Base-by-base conservation (phyloP, 2,797 vertebrate species). In the Podarcis lilfordi region DNA sequence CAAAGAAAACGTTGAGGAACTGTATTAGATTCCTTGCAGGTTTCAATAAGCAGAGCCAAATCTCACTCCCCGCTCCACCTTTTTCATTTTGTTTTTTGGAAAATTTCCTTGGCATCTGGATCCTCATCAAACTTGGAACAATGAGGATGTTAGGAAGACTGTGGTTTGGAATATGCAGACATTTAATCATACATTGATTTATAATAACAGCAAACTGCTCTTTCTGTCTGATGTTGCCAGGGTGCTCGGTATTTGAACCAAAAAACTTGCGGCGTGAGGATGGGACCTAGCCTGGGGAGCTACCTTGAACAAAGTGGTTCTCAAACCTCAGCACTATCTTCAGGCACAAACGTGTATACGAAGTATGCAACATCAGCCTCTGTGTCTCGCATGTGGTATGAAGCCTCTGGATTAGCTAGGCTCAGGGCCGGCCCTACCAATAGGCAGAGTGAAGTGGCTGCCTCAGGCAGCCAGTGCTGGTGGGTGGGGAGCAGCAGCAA, bases 81-180 rank as follows among this genome's bases (percentile, higher is more conserved):
- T 35, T 35, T 35, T 21, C 11, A 19, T 74, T 87, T 88, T 86
- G 13, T 45, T 23, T 80, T 92, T 86, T 96, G 95, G 95, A 96
- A 94, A 93, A 87, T 93, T 95, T 95, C 86, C 94, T 94, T 90
- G 89, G 88, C 88, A 94, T 96, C 93, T 96, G 96, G 95, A 96
- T 95, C 89, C 86, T 75, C 92, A 91, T 75, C 90, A 91, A 89
- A 85, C 91, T 92, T 96, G 96, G 95, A 96, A 93, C 86, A n/a
- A 72, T 84, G 50, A 95, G 89, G 84, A 90, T 76, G 86, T 91
- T 93, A 95, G 91, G 87, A 96, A 88, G 91, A 80, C 92, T 90
- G 90, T 90, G 93, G 94, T 94, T 95, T 96, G 94, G 93, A 96
- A 94, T 80, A 90, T 1, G 0, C 89, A 4, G 0, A 88, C 27